phyloP scores from a whole-genome alignment of 2,888 invertebrate species.

The Drosophila testacea region DNA sequence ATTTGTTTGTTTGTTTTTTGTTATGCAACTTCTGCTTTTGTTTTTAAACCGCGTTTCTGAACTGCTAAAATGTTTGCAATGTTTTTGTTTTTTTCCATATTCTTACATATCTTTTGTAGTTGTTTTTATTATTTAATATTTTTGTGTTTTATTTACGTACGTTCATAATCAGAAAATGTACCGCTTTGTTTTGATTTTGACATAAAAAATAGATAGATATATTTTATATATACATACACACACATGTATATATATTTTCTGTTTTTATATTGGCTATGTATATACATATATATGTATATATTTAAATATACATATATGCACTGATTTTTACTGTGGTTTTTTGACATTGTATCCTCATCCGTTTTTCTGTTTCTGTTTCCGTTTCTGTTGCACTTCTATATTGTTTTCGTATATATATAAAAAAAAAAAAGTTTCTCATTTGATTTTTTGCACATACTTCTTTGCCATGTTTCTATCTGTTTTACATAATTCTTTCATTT shows the following conservation, averaged over 20 bases:
- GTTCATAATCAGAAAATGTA: slow-evolving; percentile 30
- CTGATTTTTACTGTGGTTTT: slow-evolving; percentile 28
- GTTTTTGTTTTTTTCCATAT: not conserved
- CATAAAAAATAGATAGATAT: slow-evolving; percentile 69
- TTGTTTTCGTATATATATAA: not conserved
- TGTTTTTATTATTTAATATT: slow-evolving; percentile 1
- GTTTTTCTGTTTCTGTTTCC: slow-evolving; percentile 8
- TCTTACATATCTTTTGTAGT: not conserved
- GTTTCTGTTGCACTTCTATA: slow-evolving; percentile 17
- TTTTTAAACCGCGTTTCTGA: slow-evolving; percentile 20
- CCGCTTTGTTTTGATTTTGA: slow-evolving; percentile 52
- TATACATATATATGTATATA: slow-evolving; percentile 35
- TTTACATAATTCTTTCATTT: slow-evolving; percentile 13
- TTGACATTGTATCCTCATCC: slow-evolving; percentile 41
- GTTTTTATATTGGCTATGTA: too few relatives aligned
- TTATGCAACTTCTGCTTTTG: slow-evolving; percentile 35
- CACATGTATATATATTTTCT: slow-evolving; percentile 16
- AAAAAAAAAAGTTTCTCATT: slow-evolving; percentile 41
- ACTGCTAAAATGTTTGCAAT: slow-evolving; percentile 49
- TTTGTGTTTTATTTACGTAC: slow-evolving; percentile 9
- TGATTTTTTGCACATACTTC: slow-evolving; percentile 19
- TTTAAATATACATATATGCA: slow-evolving; percentile 32
- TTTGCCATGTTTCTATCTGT: slow-evolving; percentile 14
- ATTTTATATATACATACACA: slow-evolving; percentile 13
- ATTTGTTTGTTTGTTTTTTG: slow-evolving; percentile 48